Evolutionary conservation across 1,140 invertebrate genomes (phyloP).

Genomic region (Scaptomyza graminum): DNA sequence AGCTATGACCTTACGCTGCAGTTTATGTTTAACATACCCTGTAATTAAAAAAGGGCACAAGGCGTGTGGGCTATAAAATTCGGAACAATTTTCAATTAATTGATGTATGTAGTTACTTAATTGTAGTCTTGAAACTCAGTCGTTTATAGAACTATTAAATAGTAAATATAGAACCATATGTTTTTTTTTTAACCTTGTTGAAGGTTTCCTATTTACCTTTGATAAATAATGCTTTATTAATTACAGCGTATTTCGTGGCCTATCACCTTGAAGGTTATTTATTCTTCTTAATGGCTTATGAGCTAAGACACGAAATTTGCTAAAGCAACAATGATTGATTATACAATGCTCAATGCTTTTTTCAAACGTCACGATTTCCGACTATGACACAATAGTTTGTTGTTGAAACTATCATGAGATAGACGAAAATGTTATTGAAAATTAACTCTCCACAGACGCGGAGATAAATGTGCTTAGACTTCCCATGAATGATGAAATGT

Average conservation of each 20-base stretch:
- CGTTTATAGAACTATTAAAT: too few relatives aligned
- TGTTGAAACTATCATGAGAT: conserved; percentile 13
- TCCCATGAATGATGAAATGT: background rate
- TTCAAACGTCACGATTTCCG: conserved; percentile 32
- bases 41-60: background rate
- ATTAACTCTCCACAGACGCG: background rate
- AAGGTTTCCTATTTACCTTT: background rate
- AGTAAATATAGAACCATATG: too few relatives aligned
- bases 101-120: too few relatives aligned
- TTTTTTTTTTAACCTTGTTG: background rate
- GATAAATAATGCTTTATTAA: background rate
- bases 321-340: conserved; percentile 30
- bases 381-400: conserved; percentile 24
- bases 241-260: conserved; percentile 5
- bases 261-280: conserved; percentile 1
- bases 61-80: too few relatives aligned
- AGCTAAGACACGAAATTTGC: background rate
- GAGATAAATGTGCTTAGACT: background rate
- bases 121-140: too few relatives aligned
- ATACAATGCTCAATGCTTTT: conserved; percentile 26
- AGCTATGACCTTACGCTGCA: background rate
- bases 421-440: conserved; percentile 19
- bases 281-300: conserved; percentile 4
- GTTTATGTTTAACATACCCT: background rate
- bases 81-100: too few relatives aligned